Base-by-base conservation (phyloP, 1,140 invertebrate genomes). In the Drosophila pruinosa region DNA sequence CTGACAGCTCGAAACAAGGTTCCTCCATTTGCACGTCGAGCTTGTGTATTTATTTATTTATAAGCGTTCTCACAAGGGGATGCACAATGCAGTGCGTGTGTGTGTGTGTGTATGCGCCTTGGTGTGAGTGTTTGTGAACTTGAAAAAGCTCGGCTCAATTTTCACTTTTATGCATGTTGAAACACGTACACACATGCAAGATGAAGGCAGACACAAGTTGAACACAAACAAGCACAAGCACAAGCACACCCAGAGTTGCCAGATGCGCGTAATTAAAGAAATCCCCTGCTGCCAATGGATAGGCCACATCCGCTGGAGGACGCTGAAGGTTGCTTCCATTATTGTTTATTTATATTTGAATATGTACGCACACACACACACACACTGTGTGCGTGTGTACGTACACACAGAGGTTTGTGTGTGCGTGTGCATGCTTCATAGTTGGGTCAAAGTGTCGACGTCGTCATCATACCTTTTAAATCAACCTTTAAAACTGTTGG, bases 401-500 rank as follows among this genome's bases (percentile, higher is more conserved):
- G 12, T 12, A 15, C 2, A 21, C 48, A 21, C 12, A 10, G n/a
- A 19, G 10, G 4, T 34, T 17, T 54, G 12, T 47, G 4, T 53
- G 12, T 47, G 31, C 28, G 21, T 56, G 54, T 47, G 34, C 10
- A 31, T 39, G 28, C 19, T 53, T 15, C 59, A 50, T 10, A 64
- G 68, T 56, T 64, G 12, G 41, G 68, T 71, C 68, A 71, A 54
- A 71, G 61, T 64, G 52, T 39, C 58, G 59, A 10, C 69, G 62
- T 67, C 41, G 45, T 17, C 70, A 56, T 70, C 71, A 71, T 71
- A 74, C 57, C 61, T 63, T 78, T 83, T 82, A 72, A 83, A 83
- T 78, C 80, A 82, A 82, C 79, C 79, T 82, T 82, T 82, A 82
- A 82, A 83, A 74, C 57, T 71, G 74, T 59, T 82, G 79, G 79